A percentile compares a stretch with the other conserved stretches of the same genome.
Evolutionary conservation across 2,797 vertebrate species (phyloP).

Genomic region (Sebastes aleutianus): DNA sequence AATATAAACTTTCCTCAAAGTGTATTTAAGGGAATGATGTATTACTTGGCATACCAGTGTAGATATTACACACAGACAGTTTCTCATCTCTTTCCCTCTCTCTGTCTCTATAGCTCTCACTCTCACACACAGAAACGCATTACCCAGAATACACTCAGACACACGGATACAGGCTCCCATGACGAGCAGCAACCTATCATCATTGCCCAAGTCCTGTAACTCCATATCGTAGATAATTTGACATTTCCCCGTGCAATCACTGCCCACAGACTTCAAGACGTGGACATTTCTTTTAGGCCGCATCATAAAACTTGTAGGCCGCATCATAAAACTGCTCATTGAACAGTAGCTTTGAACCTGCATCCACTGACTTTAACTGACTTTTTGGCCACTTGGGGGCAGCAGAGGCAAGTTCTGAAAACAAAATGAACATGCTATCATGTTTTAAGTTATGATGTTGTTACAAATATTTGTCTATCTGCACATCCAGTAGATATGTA

Average conservation of each 20-base stretch:
- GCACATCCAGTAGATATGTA: neutral
- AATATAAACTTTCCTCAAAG: slow-evolving; percentile 37
- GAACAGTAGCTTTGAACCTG: neutral
- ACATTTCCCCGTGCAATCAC: slow-evolving; percentile 32
- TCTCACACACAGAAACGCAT: slow-evolving; percentile 7
- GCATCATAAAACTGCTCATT: neutral
- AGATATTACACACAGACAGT: neutral
- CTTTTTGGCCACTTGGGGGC: neutral
- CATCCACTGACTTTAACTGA: neutral
- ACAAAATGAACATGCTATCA: neutral
- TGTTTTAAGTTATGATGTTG: neutral
- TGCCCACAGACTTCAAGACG: slow-evolving; percentile 12
- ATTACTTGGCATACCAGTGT: slow-evolving; percentile 35
- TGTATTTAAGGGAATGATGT: slow-evolving; percentile 34
- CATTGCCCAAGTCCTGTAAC: slow-evolving; percentile 37
- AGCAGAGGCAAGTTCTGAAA: neutral
- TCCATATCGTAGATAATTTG: slow-evolving; percentile 37
- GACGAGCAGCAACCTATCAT: slow-evolving; percentile 34
- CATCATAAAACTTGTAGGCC: neutral
- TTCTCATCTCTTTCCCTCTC: slow-evolving; percentile 3
- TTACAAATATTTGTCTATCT: neutral
- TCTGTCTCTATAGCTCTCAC: neutral
- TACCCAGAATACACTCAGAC: slow-evolving; percentile 32
- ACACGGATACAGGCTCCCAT: slow-evolving; percentile 6
- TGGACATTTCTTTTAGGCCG: neutral